Evolutionary conservation across 2,113 vertebrate genomes (phyloP).

Genomic region (Dissostichus mawsoni): DNA sequence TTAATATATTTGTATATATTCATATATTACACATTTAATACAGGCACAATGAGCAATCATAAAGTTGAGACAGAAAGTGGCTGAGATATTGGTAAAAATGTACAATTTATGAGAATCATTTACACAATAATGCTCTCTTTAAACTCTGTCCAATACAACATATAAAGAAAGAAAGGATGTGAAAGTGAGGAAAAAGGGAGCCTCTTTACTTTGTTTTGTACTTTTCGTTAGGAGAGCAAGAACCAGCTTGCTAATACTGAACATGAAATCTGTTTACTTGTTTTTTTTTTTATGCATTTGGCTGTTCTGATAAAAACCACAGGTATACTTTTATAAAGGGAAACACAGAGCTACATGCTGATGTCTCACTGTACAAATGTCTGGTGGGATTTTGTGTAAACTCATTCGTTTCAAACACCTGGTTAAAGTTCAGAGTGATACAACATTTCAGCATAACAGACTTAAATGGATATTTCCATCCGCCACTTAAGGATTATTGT

Average conservation of each 20-base stretch:
- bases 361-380: conserved; percentile 41
- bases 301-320: conserved; percentile 35
- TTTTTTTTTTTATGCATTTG: conserved; percentile 18
- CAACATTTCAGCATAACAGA: conserved; percentile 1
- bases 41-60: conserved; percentile 86
- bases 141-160: conserved; percentile 84
- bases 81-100: conserved; percentile 89
- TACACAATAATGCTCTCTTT: conserved; percentile 86
- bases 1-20: conserved; percentile 88
- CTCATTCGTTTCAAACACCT: conserved; percentile 28
- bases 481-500: conserved; percentile 4
- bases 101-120: conserved; percentile 94
- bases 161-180: conserved; percentile 79
- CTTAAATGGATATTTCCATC: conserved; percentile 8
- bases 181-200: conserved; percentile 60
- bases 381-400: conserved; percentile 59
- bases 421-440: conserved; percentile 38
- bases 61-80: conserved; percentile 83
- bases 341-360: conserved; percentile 9
- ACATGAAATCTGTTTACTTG: conserved; percentile 33
- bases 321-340: conserved; percentile 6
- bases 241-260: conserved; percentile 93
- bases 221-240: conserved; percentile 88
- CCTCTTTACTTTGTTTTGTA: conserved; percentile 58
- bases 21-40: conserved; percentile 97